These are phyloP conservation scores for Anastrepha ludens DNA, from an alignment of 1,140 invertebrate species.

Conservation along the genomic window DNA sequence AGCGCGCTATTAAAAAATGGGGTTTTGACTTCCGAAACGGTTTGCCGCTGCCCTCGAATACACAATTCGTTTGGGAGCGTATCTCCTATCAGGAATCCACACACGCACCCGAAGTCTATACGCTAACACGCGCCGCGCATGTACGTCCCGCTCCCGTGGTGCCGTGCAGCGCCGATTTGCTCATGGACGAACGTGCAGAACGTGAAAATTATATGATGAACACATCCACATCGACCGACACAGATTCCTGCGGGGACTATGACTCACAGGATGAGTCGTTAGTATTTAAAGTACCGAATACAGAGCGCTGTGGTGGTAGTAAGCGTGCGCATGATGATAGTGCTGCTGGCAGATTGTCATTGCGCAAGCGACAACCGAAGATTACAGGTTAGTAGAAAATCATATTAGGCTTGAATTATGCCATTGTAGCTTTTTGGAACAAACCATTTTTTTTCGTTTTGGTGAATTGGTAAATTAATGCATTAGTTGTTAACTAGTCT, in stretches of 20 bases:
- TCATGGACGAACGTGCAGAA: slow-evolving; percentile 69
- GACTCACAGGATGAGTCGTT: slow-evolving; percentile 64
- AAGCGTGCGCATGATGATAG: slow-evolving; percentile 37
- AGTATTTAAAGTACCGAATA: slow-evolving; percentile 60
- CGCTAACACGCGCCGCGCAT: slow-evolving; percentile 71
- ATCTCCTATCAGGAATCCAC: slow-evolving; percentile 69
- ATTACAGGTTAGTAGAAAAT: slow-evolving; percentile 70
- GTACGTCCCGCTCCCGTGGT: slow-evolving; percentile 60
- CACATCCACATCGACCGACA: slow-evolving; percentile 64
- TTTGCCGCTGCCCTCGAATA: slow-evolving; percentile 62
- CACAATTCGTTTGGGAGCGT: slow-evolving; percentile 69
- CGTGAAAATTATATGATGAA: slow-evolving; percentile 65
- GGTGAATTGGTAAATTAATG: too few species aligned
- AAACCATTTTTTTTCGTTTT: not conserved
- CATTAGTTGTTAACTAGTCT: not conserved
- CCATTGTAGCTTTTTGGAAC: not conserved
- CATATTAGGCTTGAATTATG: too few species aligned
- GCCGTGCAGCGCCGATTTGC: slow-evolving; percentile 58
- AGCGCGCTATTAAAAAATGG: slow-evolving; percentile 69
- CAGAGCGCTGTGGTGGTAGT: not conserved
- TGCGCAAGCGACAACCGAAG: slow-evolving; percentile 71
- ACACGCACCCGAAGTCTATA: slow-evolving; percentile 70
- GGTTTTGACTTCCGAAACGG: slow-evolving; percentile 72
- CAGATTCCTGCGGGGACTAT: slow-evolving; percentile 65
- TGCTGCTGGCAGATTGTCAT: slow-evolving; percentile 55